Percentiles rank a stretch among this genome's conserved stretches.
phyloP scores from a whole-genome alignment of 2,113 vertebrate genomes.

The Dromas ardeola region DNA sequence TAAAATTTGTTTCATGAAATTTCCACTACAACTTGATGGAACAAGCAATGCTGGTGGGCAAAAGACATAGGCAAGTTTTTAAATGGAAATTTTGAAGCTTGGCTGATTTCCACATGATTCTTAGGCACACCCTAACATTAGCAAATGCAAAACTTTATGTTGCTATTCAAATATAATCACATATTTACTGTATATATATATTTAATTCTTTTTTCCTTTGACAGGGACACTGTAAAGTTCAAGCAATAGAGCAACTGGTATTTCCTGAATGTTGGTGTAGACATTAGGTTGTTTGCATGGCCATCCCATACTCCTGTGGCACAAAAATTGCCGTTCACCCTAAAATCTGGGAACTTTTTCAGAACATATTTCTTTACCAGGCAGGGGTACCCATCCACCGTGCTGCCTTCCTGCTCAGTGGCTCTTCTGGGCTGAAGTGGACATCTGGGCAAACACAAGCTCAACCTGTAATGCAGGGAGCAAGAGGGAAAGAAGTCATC shows the following conservation, averaged over 20 bases:
- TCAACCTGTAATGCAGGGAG: neutral
- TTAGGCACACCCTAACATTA: neutral
- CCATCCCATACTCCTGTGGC: accelerated
- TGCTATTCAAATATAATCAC: neutral
- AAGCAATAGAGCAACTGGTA: neutral
- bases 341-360: neutral
- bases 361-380: neutral
- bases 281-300: no score
- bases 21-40: neutral
- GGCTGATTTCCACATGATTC: neutral
- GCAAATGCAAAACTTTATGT: neutral
- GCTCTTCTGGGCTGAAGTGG: neutral
- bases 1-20: neutral
- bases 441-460: neutral
- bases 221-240: neutral
- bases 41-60: neutral
- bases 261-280: neutral
- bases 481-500: neutral
- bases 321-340: neutral
- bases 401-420: neutral
- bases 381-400: accelerated
- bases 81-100: neutral
- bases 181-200: neutral
- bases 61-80: neutral
- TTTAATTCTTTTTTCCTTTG: neutral